These are phyloP conservation scores for Trichacis sp. DNA, from an alignment of 2,888 invertebrate species.

Conservation along the genomic window DNA sequence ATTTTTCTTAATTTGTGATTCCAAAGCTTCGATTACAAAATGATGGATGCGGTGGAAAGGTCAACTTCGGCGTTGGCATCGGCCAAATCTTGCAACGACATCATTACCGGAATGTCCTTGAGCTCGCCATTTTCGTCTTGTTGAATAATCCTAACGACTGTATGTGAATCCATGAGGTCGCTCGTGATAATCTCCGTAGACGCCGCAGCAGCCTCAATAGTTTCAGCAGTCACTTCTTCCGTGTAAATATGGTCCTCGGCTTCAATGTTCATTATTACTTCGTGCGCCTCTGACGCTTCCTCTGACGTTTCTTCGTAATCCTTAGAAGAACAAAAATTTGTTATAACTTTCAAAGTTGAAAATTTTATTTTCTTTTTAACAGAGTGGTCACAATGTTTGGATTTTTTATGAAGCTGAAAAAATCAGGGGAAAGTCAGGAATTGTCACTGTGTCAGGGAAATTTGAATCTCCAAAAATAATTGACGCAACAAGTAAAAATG, in stretches of 20 bases:
- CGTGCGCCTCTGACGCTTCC: slow-evolving; percentile 58
- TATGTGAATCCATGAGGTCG: slow-evolving; percentile 60
- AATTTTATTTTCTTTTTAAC: no score
- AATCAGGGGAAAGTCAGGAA: no score
- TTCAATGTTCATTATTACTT: slow-evolving; percentile 61
- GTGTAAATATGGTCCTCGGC: slow-evolving; percentile 65
- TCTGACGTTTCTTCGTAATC: slow-evolving; percentile 63
- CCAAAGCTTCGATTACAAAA: no score
- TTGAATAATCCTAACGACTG: slow-evolving; percentile 62
- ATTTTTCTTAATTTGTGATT: no score
- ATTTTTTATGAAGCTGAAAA: no score
- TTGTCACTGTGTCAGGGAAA: no score
- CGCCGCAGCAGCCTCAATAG: slow-evolving; percentile 37
- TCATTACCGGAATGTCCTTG: slow-evolving; percentile 64
- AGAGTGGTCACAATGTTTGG: no score
- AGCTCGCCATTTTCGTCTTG: slow-evolving; percentile 63
- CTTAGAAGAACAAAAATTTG: slow-evolving; percentile 48
- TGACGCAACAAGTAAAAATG: no score
- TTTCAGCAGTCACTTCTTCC: slow-evolving; percentile 64
- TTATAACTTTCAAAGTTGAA: no score
- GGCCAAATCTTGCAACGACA: slow-evolving; percentile 62
- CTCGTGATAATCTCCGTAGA: slow-evolving; percentile 58
- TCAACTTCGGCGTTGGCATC: slow-evolving; percentile 61
- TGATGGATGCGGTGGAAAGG: slow-evolving; percentile 64
- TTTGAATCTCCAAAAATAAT: no score